phyloP scores from a whole-genome alignment of 2,888 invertebrate species.

The Amiota minor region DNA sequence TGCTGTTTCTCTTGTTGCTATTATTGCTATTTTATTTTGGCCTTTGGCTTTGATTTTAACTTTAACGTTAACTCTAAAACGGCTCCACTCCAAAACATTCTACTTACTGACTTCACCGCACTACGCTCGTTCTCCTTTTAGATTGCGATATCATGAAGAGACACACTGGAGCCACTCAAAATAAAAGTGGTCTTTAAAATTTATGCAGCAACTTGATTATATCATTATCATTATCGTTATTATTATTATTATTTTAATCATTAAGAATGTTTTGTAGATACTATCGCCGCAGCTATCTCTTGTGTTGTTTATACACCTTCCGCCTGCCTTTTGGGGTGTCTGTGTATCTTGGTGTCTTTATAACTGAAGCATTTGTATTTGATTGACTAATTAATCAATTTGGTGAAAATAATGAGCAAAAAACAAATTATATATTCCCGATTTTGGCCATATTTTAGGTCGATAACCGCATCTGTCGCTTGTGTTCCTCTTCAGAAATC shows the following conservation, averaged over 20 bases:
- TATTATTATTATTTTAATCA: not conserved
- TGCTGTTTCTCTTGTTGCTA: not conserved
- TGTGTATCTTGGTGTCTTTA: not conserved
- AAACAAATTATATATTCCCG: conserved; percentile 24
- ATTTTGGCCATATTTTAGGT: conserved; percentile 43
- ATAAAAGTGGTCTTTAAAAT: conserved; percentile 9
- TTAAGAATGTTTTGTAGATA: too few species aligned
- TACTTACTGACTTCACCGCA: not conserved
- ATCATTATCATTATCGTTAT: conserved; percentile 5
- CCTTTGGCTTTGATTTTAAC: conserved; percentile 10
- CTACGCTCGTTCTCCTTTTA: not conserved
- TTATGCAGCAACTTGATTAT: conserved; percentile 19
- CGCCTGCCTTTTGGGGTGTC: not conserved
- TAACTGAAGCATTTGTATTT: not conserved
- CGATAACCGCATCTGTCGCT: conserved; percentile 54
- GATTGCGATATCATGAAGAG: conserved; percentile 30
- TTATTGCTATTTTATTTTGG: not conserved
- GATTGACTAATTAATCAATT: conserved; percentile 62
- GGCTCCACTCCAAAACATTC: conserved; percentile 1
- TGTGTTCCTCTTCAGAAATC: too few species aligned
- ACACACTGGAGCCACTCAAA: conserved; percentile 42
- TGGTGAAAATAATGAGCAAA: conserved; percentile 63
- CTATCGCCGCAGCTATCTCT: not conserved
- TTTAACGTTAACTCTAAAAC: conserved; percentile 10
- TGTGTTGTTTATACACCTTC: not conserved